Conservation (phyloP, 2,113 vertebrate genomes). For the Eulemur rufifrons region DNA sequence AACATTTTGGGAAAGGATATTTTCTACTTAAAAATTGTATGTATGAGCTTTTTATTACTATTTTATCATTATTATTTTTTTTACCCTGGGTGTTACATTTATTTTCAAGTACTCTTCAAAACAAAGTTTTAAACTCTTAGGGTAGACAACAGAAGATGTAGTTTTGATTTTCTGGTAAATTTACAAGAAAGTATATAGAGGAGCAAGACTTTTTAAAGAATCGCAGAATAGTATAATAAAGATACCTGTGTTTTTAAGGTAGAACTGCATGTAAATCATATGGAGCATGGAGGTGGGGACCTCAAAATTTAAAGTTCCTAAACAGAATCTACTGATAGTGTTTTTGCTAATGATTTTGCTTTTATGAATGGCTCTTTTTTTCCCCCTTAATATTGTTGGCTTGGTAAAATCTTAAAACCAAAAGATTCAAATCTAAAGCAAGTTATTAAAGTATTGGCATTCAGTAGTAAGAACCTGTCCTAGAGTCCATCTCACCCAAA, state of each 20-base stretch:
- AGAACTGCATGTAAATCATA: neutral
- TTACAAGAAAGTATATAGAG: neutral
- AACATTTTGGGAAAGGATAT: neutral
- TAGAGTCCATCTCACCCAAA: neutral
- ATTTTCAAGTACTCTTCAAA: constrained; percentile 36
- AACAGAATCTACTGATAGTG: neutral
- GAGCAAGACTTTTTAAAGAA: constrained; percentile 7
- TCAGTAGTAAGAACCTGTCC: neutral
- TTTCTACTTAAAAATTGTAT: neutral
- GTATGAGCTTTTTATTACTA: neutral
- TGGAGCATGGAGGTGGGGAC: neutral
- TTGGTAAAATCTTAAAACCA: constrained; percentile 20
- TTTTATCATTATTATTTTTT: neutral
- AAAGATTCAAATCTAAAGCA: constrained; percentile 1
- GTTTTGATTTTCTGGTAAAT: constrained; percentile 31
- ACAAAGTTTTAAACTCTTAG: constrained; percentile 32
- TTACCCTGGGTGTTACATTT: neutral
- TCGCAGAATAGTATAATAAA: neutral
- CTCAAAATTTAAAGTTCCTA: constrained; percentile 27
- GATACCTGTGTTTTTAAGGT: neutral
- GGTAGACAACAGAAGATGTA: neutral
- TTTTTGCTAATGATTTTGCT: constrained; percentile 43
- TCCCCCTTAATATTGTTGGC: neutral
- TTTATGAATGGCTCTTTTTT: neutral
- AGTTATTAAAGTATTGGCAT: neutral